Evolutionary conservation across 2,888 invertebrate species (phyloP), one percentile per base, ranked within the genome.

Genomic region (Apamea crenata): DNA sequence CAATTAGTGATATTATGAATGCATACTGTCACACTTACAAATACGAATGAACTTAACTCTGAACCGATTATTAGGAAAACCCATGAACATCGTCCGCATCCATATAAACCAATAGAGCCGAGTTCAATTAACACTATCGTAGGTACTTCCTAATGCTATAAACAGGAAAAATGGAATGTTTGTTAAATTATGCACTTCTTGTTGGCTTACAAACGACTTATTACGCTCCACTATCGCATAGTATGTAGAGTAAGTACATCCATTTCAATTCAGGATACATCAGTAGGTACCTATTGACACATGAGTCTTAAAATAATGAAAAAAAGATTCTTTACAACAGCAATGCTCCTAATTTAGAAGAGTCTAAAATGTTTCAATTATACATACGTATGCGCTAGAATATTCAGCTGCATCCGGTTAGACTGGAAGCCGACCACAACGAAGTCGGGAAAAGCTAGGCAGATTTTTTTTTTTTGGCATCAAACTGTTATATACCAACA

Each of bases 121-220:
- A 70, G 73, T 84, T 84, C 61, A 69, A 74, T 84, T 84, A 84
- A 80, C 74, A 77, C 68, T 77, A 67, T 56, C 40, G 47, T 44
- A 47, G n/a, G 40, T 77, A 83, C 67, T 36, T 65, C 70, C 36
- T 84, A 68, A 68, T 47, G 65, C 18, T 67, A 65, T 77, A 77
- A 73, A 85, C 85, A 85, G 85, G 85, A 74, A 87, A 87, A 87
- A 70, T 65, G 1, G 3, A 36, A 61, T 76, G 21, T 76, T 84
- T 76, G 44, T 74, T 72, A 69, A 77, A 80, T 77, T 63, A 56
- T 74, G 25, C 16, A 67, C 67, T 74, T 68, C 50, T 44, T 56
- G 18, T 66, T 77, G 47, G 71, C 65, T 72, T 72, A 84, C 44
- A 72, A 74, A 71, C n/a, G 47, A 68, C 50, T 53, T 67, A 61